Base-by-base conservation (phyloP, 2,113 vertebrate species). In the Hippocampus abdominalis region DNA sequence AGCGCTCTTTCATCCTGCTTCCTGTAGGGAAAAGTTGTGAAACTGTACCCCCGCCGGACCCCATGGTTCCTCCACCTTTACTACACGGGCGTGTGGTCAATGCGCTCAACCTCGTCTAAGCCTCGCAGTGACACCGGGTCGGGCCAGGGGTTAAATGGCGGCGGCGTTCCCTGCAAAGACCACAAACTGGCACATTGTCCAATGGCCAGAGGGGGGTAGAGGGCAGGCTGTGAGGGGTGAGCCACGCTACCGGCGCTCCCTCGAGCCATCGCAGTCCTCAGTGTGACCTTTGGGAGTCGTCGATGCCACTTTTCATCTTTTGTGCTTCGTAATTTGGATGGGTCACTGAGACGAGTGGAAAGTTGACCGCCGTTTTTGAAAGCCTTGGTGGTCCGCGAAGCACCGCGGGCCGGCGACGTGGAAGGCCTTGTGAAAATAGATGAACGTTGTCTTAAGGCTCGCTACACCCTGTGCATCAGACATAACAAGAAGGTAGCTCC, bases 131-230 rank as follows among this genome's bases (percentile, higher is more conserved):
- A 86, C 89, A 83, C 61, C 2, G 74, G 87, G 87, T 90, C 85
- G 86, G 81, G 79, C 71, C 73, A 72, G 79, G 62, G 88, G 88
- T 90, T 86, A 89, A 88, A 87, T 82, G 85, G 75, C 84, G 74
- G 63, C 67, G 77, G 72, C 83, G 82, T 85, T 84, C 82, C 78
- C 57, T 42, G 75, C 72, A 67, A 78, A 77, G 68, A 65, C 72
- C 42, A 65, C 76, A 89, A 85, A 90, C 89, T 77, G 82, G 76
- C 64, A 77, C 85, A 87, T 89, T 90, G 89, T 90, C 77, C 80
- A 80, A 68, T 42, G 81, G 76, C 75, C 70, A 64, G 62, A 15
- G 75, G 84, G 70, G 82, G 60, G 72, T 66, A 59, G 86, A 83
- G 86, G 86, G 81, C 74, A 73, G 75, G 74, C 79, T 66, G 84